phyloP scores from a whole-genome alignment of 1,140 invertebrate species.

The Metopolophium dirhodum region DNA sequence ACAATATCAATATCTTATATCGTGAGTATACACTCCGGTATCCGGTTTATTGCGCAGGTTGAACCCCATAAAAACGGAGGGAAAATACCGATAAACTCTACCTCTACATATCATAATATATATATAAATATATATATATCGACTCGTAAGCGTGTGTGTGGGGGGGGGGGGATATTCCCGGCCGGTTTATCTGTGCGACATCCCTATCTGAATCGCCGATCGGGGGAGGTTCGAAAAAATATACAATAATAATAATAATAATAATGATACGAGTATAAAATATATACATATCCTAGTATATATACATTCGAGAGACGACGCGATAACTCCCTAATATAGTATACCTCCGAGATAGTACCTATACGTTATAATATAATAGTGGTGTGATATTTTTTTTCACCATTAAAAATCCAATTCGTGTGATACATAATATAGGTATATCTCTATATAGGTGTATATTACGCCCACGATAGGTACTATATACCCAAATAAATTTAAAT shows the following conservation, averaged over 20 bases:
- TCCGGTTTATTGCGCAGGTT: slow-evolving; percentile 47
- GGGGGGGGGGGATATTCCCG: neutral
- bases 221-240: neutral
- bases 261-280: neutral
- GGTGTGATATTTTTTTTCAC: slow-evolving; percentile 11
- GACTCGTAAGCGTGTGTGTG: neutral
- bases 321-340: neutral
- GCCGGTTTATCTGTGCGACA: neutral
- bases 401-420: slow-evolving; percentile 8
- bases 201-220: slow-evolving; percentile 28
- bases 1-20: slow-evolving; percentile 52
- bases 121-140: too few species aligned
- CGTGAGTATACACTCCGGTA: neutral
- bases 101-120: neutral
- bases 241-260: neutral
- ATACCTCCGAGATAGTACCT: neutral
- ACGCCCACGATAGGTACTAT: neutral
- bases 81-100: slow-evolving; percentile 45
- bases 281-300: neutral
- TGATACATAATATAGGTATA: neutral
- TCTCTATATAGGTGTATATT: neutral
- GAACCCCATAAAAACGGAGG: slow-evolving; percentile 27
- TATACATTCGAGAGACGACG: too few species aligned
- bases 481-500: neutral
- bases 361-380: neutral